phyloP scores from a whole-genome alignment of 2,113 vertebrate genomes.

The Syrrhaptes paradoxus region DNA sequence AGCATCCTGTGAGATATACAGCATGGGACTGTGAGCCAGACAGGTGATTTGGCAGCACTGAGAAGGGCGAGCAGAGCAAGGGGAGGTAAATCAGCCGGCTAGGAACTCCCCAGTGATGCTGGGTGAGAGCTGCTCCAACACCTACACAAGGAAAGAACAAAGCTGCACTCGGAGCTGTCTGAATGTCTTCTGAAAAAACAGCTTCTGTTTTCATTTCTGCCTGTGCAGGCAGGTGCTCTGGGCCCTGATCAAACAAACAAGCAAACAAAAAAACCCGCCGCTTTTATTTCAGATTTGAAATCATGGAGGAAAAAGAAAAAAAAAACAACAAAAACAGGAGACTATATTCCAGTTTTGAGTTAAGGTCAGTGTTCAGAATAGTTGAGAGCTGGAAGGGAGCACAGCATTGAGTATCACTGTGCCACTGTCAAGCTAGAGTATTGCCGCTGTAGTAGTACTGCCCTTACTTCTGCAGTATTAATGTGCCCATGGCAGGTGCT shows the following conservation, averaged over 20 bases:
- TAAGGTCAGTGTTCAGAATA: neutral
- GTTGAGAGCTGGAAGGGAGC: neutral
- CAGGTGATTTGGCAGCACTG: neutral
- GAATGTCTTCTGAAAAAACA: neutral
- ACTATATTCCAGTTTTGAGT: neutral
- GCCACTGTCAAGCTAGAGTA: neutral
- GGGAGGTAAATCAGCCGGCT: neutral
- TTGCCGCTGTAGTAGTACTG: neutral
- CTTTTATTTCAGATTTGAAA: neutral
- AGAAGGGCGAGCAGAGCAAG: fast-evolving
- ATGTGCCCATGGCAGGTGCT: fast-evolving
- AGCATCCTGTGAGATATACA: neutral
- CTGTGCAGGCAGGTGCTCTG: neutral
- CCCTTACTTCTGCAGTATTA: neutral
- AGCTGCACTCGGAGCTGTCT: neutral
- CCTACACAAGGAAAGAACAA: neutral
- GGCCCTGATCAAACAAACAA: too few species aligned
- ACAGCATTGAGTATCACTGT: neutral
- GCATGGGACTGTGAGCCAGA: fast-evolving
- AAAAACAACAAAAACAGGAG: neutral
- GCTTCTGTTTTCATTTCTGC: neutral
- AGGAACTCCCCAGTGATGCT: neutral
- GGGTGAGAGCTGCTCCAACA: neutral
- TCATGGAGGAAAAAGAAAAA: neutral
- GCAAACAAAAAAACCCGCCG: too few species aligned